Evolutionary conservation across 2,888 invertebrate species (phyloP).

Genomic region (Petrophora chlorosata): DNA sequence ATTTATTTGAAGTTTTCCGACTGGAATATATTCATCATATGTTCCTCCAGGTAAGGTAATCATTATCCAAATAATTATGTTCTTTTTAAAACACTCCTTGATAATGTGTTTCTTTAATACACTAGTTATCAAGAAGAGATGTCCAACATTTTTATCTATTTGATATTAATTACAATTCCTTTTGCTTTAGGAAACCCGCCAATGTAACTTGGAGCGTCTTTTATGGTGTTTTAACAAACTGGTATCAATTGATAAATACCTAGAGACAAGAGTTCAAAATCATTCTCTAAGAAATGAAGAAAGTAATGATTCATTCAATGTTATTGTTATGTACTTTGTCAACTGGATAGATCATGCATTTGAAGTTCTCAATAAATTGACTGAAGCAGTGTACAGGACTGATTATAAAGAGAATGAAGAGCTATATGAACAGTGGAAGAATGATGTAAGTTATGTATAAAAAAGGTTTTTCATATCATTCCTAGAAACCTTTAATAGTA

Average conservation of each 20-base stretch:
- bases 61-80: neutral
- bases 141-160: too few relatives aligned
- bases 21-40: conserved; percentile 54
- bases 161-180: neutral
- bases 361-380: conserved; percentile 64
- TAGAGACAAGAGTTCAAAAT: conserved; percentile 37
- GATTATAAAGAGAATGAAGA: conserved; percentile 54
- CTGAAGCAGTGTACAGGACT: conserved; percentile 58
- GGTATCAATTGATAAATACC: conserved; percentile 48
- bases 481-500: too few relatives aligned
- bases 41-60: conserved; percentile 53
- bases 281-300: conserved; percentile 28
- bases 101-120: too few relatives aligned
- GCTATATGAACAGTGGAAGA: conserved; percentile 57
- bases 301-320: conserved; percentile 50
- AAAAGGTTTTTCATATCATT: too few relatives aligned
- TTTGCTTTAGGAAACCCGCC: conserved; percentile 64
- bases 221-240: conserved; percentile 70
- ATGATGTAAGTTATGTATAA: conserved; percentile 63
- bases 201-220: conserved; percentile 65
- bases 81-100: conserved; percentile 2
- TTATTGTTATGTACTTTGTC: conserved; percentile 71
- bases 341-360: conserved; percentile 80
- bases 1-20: conserved; percentile 67
- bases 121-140: too few relatives aligned